Evolutionary conservation across 2,113 vertebrate genomes (phyloP), one percentile per base, ranked within the genome.

Genomic region (Lophius piscatorius): DNA sequence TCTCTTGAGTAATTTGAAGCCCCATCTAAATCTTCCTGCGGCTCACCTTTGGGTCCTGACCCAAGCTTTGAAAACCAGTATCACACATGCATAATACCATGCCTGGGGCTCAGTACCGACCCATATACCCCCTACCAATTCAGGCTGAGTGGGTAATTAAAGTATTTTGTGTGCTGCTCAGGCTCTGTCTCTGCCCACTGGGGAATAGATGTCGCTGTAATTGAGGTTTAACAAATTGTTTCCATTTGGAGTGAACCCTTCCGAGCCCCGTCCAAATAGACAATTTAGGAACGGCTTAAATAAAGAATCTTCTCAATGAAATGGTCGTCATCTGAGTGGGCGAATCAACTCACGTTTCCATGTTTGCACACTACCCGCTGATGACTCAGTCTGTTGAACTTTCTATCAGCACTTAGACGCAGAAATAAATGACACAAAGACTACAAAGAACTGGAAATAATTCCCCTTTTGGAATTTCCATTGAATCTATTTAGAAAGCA

Each of bases 111-210:
- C 70, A 39, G 46, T 35, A 44, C 34, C 87, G 81, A 68, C 80
- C 84, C 75, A 78, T 9, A 64, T 85, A 85, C 76, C 84, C 75
- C 87, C 77, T 46, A 62, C 59, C 40, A 67, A 77, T 78, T 60
- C 61, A 69, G 78, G 74, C 67, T 66, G 69, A 84, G 66, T 81
- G 61, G 64, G 62, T 90, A 88, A 89, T 90, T 85, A 87, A 69
- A 76, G 73, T 50, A 22, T 75, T n/a, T 66, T 26, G 56, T 66
- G 60, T 69, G 63, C 57, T 66, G 45, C 67, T 77, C 74, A 78
- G 59, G 56, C 75, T 49, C 68, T 26, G 44, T 55, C 55, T 75
- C 77, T 60, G 42, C 58, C 50, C 58, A 56, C 64, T 59, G 74
- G 70, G 81, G 69, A 34, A 69, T 63, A 46, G 54, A 64, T 71